phyloP scores from a whole-genome alignment of 2,888 invertebrate species.

The Zelleria hepariella region DNA sequence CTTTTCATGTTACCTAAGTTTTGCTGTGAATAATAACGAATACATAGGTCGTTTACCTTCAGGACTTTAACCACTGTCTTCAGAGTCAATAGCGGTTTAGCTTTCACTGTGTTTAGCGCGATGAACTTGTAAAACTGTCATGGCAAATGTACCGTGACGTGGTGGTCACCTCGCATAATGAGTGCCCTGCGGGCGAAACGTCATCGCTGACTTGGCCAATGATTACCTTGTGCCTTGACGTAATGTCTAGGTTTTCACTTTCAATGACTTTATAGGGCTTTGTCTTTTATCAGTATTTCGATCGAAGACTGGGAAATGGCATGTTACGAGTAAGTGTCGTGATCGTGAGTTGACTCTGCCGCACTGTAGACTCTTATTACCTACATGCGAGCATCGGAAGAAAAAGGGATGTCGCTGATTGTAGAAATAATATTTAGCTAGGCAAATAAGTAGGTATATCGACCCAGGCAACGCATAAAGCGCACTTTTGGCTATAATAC shows the following conservation, averaged over 20 bases:
- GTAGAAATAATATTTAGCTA: too few relatives aligned
- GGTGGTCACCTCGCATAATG: neutral
- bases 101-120: constrained; percentile 1
- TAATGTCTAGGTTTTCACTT: neutral
- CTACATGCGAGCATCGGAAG: too few relatives aligned
- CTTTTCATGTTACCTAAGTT: neutral
- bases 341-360: too few relatives aligned
- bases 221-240: neutral
- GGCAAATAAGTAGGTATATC: too few relatives aligned
- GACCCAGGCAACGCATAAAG: too few relatives aligned
- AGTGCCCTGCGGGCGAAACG: neutral
- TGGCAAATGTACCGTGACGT: constrained; percentile 1
- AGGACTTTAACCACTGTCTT: neutral
- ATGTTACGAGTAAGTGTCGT: neutral
- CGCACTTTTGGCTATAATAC: too few relatives aligned
- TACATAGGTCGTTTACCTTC: neutral
- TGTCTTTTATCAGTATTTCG: neutral
- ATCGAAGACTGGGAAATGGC: neutral
- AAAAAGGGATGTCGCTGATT: too few relatives aligned
- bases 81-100: neutral
- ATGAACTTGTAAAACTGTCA: neutral
- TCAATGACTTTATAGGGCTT: neutral
- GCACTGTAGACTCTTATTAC: too few relatives aligned
- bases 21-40: neutral
- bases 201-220: neutral